Conservation (phyloP, 2,797 vertebrate genomes). For the Mionectes olivaceus region DNA sequence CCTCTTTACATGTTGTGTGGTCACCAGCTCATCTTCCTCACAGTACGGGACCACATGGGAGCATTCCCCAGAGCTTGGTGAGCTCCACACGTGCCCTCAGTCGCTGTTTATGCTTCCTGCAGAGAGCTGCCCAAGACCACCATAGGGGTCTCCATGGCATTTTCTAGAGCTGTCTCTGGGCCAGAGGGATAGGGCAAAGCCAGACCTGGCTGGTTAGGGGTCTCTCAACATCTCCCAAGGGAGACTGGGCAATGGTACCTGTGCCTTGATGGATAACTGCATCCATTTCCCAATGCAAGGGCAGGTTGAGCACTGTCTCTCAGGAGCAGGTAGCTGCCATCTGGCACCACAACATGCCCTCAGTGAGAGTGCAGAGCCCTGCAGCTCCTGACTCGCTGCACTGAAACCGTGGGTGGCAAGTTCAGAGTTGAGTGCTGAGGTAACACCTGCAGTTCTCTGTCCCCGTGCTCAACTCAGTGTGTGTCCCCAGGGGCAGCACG, state of each 20-base stretch:
- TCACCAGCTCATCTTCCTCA: neutral
- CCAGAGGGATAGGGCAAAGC: neutral
- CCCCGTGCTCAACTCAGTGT: rapidly evolving
- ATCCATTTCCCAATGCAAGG: rapidly evolving
- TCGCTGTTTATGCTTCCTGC: rapidly evolving
- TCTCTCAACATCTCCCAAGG: too few relatives aligned
- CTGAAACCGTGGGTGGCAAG: rapidly evolving
- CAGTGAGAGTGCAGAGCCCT: neutral
- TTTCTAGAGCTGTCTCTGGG: neutral
- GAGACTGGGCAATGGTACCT: neutral
- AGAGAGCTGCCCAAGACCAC: neutral
- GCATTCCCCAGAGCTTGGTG: neutral
- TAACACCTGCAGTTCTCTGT: neutral
- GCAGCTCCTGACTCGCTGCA: neutral
- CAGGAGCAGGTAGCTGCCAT: neutral
- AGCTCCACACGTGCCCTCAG: rapidly evolving
- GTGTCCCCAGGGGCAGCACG: rapidly evolving
- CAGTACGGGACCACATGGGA: rapidly evolving
- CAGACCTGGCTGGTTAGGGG: neutral
- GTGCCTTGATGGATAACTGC: too few relatives aligned
- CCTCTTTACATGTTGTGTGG: too few relatives aligned
- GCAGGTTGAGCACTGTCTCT: rapidly evolving
- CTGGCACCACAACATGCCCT: rapidly evolving
- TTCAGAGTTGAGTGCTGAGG: neutral
- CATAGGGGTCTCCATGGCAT: neutral